phyloP scores from a whole-genome alignment of 2,113 vertebrate species.

The Pseudopodoces humilis region DNA sequence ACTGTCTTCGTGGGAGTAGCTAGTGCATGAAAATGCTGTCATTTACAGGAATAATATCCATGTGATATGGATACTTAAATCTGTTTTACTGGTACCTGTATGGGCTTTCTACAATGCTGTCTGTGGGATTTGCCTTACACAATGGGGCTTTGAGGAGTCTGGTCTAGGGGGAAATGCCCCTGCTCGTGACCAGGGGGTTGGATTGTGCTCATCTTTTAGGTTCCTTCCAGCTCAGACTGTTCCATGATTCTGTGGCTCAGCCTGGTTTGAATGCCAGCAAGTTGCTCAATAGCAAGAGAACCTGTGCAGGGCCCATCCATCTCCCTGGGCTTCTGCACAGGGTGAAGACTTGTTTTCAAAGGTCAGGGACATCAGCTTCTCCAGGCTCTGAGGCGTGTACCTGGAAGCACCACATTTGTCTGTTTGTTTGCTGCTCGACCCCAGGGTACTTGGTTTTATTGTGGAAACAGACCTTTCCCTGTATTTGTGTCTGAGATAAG shows the following conservation, averaged over 20 bases:
- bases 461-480: neutral
- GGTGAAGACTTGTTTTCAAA: neutral
- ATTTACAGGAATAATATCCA: neutral
- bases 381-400: neutral
- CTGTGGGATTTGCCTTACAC: neutral
- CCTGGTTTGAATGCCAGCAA: neutral
- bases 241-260: neutral
- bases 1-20: neutral
- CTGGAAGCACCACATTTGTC: neutral
- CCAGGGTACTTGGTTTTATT: neutral
- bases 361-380: neutral
- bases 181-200: accelerated
- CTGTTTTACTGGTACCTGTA: neutral
- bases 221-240: neutral
- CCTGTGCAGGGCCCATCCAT: neutral
- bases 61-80: neutral
- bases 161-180: neutral
- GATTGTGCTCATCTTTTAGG: neutral
- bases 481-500: neutral
- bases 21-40: neutral
- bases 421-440: accelerated
- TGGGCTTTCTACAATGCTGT: neutral
- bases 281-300: neutral
- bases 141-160: neutral
- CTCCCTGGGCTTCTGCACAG: neutral